Evolutionary conservation across 1,140 invertebrate genomes (phyloP).

Genomic region (Tetramorium parvispinum): DNA sequence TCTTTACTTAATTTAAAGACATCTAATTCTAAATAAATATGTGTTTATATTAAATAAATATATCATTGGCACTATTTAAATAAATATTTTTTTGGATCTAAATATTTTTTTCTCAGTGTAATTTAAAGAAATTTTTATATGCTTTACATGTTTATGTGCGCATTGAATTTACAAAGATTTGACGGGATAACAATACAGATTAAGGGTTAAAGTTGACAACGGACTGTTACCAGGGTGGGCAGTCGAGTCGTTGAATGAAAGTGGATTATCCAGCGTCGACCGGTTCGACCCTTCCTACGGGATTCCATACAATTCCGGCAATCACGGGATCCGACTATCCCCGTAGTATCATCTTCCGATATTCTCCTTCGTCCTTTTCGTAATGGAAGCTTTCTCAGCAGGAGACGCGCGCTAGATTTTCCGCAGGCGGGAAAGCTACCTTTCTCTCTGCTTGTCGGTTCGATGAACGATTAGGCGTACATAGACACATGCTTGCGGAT

Average conservation of each 20-base stretch:
- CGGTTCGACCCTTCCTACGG: conserved; percentile 30
- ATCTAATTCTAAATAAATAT: no score
- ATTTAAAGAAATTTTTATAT: not conserved
- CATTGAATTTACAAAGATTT: not conserved
- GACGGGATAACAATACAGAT: not conserved
- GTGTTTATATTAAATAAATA: no score
- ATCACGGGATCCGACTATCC: conserved; percentile 38
- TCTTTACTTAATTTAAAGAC: no score
- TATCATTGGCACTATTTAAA: no score
- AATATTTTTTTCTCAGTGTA: no score
- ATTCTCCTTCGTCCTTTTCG: conserved; percentile 21
- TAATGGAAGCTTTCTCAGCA: conserved; percentile 19
- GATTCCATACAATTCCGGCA: conserved; percentile 37
- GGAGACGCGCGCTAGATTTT: not conserved
- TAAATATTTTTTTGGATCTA: no score
- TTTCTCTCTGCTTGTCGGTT: conserved; percentile 60
- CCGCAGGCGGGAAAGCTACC: not conserved
- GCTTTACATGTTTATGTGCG: not conserved
- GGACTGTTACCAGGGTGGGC: not conserved
- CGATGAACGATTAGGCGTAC: conserved; percentile 79
- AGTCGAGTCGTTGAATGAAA: conserved; percentile 21
- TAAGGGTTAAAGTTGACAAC: conserved; percentile 36
- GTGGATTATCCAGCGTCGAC: conserved; percentile 26
- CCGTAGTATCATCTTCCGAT: conserved; percentile 46
- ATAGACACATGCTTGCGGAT: conserved; percentile 78